Evolutionary conservation across 2,113 vertebrate species (phyloP).

Genomic region (Gobio gobio): DNA sequence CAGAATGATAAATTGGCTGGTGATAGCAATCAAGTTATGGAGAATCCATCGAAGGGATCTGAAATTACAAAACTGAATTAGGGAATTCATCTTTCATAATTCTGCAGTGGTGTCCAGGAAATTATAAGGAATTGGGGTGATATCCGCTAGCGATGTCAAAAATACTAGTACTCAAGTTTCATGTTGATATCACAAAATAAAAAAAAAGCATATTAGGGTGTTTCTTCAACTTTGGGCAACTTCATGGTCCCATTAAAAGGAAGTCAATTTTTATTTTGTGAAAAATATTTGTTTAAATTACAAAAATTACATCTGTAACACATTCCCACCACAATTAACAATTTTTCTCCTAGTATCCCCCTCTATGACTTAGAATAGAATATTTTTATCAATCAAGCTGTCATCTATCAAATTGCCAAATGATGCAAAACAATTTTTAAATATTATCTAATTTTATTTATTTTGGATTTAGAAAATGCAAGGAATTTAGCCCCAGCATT

Average conservation of each 20-base stretch:
- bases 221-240: neutral
- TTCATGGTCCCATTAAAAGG: neutral
- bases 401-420: neutral
- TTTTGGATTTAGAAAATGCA: no score
- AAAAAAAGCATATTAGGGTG: neutral
- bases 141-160: neutral
- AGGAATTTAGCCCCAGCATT: no score
- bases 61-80: constrained; percentile 59
- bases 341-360: neutral
- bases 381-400: neutral
- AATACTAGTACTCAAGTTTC: neutral
- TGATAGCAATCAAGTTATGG: constrained; percentile 35
- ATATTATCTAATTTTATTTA: no score
- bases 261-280: neutral
- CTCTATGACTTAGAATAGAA: neutral
- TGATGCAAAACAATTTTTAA: no score
- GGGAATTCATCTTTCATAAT: constrained; percentile 59
- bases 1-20: constrained; percentile 61
- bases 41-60: constrained; percentile 56
- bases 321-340: neutral
- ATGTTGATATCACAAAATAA: neutral
- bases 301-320: neutral
- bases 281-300: neutral
- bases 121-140: constrained; percentile 50
- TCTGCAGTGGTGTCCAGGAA: constrained; percentile 48